Evolutionary conservation across 2,113 vertebrate genomes (phyloP).

Genomic region (Pholis gunnellus): DNA sequence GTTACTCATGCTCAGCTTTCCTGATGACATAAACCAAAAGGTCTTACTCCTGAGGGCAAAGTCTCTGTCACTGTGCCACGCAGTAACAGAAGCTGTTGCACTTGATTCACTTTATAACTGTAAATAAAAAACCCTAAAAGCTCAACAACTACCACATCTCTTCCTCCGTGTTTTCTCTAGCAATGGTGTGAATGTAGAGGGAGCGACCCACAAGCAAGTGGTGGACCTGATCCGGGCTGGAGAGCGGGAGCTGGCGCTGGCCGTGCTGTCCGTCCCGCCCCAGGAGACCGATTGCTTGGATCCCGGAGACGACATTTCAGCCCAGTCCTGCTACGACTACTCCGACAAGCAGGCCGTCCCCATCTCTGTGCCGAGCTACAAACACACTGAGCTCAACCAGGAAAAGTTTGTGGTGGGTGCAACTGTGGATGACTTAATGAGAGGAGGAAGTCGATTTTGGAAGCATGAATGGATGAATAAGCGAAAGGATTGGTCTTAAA

Average conservation of each 20-base stretch:
- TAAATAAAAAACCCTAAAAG: neutral
- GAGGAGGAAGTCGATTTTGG: neutral
- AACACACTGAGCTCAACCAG: constrained; percentile 94
- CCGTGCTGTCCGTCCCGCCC: constrained; percentile 93
- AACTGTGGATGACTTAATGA: neutral
- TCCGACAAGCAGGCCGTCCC: constrained; percentile 96
- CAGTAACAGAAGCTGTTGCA: neutral
- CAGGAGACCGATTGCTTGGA: constrained; percentile 94
- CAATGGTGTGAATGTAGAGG: constrained; percentile 95
- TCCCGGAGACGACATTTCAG: constrained; percentile 89
- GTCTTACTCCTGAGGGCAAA: constrained; percentile 5
- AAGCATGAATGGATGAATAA: neutral
- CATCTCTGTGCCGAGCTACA: constrained; percentile 97
- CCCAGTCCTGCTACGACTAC: constrained; percentile 95
- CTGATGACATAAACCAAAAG: constrained; percentile 17
- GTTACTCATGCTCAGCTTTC: constrained; percentile 37
- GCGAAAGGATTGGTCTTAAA: neutral
- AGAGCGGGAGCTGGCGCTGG: constrained; percentile 92
- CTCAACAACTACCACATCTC: neutral
- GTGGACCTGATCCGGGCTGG: constrained; percentile 97
- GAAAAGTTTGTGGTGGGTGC: constrained; percentile 97
- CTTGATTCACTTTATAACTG: neutral
- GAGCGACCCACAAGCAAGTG: constrained; percentile 98
- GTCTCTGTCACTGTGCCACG: neutral
- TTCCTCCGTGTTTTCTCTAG: constrained; percentile 68